Base-by-base conservation (phyloP, 2,888 invertebrate genomes). In the Muscina levida region DNA sequence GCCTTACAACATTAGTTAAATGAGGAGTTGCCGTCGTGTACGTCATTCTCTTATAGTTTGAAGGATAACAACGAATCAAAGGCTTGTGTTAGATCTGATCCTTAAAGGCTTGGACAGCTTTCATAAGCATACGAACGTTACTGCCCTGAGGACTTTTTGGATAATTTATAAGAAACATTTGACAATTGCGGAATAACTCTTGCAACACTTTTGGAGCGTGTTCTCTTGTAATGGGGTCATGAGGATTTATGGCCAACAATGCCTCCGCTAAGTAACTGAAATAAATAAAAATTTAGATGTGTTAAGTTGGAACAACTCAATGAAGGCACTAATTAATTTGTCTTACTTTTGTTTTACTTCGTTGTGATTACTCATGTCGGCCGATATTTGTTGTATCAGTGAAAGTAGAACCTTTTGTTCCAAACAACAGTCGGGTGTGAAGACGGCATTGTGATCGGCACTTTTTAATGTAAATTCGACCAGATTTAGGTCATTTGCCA, bases 381-480 rank as follows among this genome's bases (percentile, higher is more conserved):
- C 95, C 17, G 97, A 96, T 19, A 98, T 93, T 90, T 98, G 98
- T 88, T 98, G 98, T 85, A 99, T 96, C 31, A 99, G 93, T 2
- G 98, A 97, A 68, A 99, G 92, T 83, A 98, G 92, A 77, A 98
- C 97, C 85, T 96, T 96, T 90, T 98, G 98, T 84, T 95, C 94
- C 76, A 98, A 93, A 24, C 93, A 92, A 86, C 96, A 96, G 10
- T 87, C 87, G 15, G 93, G 93, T 8, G 93, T 93, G 91, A 98
- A 97, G 80, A 97, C 95, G 80, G 92, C 92, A 73, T 93, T 92
- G 0, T 96, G 95, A 87, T 97, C 95, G 19, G 97, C 96, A 81
- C 93, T 93, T 86, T 97, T 95, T 89, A 98, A 97, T 11, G 97
- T 95, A 83, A 94, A 94, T 89, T 97, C 94, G 68, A 98, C 97